phyloP scores from a whole-genome alignment of 92 coral and sea anemone species.

The Isaurus tuberculatus region DNA sequence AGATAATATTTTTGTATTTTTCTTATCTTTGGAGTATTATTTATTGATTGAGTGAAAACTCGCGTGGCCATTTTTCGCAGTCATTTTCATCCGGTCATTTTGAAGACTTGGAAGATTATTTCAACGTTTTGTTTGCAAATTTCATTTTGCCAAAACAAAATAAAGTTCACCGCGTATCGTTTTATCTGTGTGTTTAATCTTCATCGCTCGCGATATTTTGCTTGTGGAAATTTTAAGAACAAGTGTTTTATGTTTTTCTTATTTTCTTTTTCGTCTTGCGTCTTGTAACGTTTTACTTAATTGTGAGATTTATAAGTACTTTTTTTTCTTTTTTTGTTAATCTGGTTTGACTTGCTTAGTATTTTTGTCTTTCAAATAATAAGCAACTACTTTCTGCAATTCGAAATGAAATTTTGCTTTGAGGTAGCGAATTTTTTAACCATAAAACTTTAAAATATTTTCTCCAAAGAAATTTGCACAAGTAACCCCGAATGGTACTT shows the following conservation, averaged over 20 bases:
- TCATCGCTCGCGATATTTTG: constrained; percentile 25
- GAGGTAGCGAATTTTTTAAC: neutral
- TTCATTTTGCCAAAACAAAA: constrained; percentile 2
- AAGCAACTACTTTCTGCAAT: neutral
- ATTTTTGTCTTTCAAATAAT: neutral
- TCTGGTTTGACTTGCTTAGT: neutral
- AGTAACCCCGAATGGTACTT: neutral
- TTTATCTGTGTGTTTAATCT: constrained; percentile 46
- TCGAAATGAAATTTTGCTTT: neutral
- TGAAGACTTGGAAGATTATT: neutral
- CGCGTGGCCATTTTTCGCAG: constrained; percentile 2
- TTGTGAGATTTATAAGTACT: neutral
- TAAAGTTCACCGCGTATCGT: neutral
- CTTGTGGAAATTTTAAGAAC: constrained; percentile 7
- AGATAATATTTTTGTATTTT: constrained; percentile 24
- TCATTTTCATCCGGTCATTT: constrained; percentile 26
- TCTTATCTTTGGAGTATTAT: constrained; percentile 20
- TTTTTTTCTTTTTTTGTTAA: neutral
- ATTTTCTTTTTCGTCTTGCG: neutral
- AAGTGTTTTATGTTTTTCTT: neutral
- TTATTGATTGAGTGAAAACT: neutral
- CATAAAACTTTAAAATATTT: neutral
- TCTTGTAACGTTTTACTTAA: neutral
- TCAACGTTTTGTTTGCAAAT: constrained; percentile 4
- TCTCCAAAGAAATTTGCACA: neutral